A percentile compares a stretch with the other conserved stretches of the same genome.
Evolutionary conservation across 2,113 vertebrate species (phyloP).

Genomic region (Eretmochelys imbricata): DNA sequence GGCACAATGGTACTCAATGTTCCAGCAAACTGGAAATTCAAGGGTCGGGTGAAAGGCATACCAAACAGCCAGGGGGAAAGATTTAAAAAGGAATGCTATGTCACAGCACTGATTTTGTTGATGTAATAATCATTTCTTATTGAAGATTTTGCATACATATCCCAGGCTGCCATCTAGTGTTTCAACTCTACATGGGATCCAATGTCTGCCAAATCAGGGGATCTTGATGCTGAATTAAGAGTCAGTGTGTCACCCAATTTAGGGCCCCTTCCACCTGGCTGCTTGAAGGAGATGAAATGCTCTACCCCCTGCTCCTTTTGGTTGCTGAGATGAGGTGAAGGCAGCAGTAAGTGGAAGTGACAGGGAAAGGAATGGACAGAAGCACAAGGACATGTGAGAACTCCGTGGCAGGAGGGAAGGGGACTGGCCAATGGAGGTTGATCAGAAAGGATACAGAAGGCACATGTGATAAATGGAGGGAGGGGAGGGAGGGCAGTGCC

Average conservation of each 20-base stretch:
- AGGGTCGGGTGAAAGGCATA: neutral
- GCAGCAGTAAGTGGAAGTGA: too few relatives aligned
- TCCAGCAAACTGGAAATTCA: neutral
- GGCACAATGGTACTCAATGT: neutral
- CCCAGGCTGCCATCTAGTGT: neutral
- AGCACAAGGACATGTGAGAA: neutral
- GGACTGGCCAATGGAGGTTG: neutral
- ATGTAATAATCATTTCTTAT: neutral
- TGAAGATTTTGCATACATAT: neutral
- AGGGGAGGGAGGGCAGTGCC: too few relatives aligned
- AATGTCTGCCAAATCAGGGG: neutral
- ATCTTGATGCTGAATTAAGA: neutral
- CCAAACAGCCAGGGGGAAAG: neutral
- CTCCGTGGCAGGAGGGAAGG: neutral
- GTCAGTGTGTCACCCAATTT: neutral
- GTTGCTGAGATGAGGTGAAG: neutral
- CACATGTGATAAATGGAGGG: neutral
- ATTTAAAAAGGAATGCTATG: neutral
- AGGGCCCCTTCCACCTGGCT: neutral
- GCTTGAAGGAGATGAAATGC: neutral
- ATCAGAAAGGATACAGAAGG: neutral
- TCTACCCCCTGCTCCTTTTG: neutral
- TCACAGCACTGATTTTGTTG: neutral
- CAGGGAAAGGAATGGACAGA: neutral
- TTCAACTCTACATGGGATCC: neutral